phyloP scores from a whole-genome alignment of 2,888 invertebrate species.

The Scaptomyza parva region DNA sequence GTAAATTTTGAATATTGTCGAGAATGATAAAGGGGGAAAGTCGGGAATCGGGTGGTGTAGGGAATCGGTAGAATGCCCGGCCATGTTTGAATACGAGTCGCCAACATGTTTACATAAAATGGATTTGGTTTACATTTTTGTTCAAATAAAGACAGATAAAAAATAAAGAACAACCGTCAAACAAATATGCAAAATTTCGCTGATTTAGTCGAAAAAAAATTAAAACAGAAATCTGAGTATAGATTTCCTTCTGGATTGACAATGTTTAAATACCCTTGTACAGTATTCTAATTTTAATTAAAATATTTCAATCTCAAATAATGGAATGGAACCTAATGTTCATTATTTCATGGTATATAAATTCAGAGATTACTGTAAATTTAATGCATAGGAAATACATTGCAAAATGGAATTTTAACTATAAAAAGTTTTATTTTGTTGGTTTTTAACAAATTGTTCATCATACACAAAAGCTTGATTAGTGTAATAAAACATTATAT shows the following conservation, averaged over 20 bases:
- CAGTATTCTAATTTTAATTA: too few species aligned
- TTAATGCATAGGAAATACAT: too few species aligned
- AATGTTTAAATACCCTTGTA: background rate
- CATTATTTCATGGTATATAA: too few species aligned
- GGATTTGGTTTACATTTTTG: conserved; percentile 74
- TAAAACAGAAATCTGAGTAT: conserved; percentile 5
- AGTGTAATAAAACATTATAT: too few species aligned
- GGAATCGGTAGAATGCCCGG: conserved; percentile 47
- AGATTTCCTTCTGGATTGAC: background rate
- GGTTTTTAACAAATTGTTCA: background rate
- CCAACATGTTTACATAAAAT: conserved; percentile 81
- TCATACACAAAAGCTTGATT: too few species aligned
- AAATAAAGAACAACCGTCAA: conserved; percentile 19
- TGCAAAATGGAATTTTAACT: background rate
- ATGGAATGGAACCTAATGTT: too few species aligned
- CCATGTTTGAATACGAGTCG: conserved; percentile 76
- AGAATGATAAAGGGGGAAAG: too few species aligned
- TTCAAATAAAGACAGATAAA: conserved; percentile 19
- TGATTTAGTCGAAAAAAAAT: conserved; percentile 43
- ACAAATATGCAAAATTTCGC: conserved; percentile 36
- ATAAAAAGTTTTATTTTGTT: background rate
- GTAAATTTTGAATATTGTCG: conserved; percentile 36
- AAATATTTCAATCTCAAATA: too few species aligned
- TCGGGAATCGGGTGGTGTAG: conserved; percentile 10
- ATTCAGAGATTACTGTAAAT: too few species aligned